Evolutionary conservation across 2,888 invertebrate genomes (phyloP).

Genomic region (Andrena trimmerana): DNA sequence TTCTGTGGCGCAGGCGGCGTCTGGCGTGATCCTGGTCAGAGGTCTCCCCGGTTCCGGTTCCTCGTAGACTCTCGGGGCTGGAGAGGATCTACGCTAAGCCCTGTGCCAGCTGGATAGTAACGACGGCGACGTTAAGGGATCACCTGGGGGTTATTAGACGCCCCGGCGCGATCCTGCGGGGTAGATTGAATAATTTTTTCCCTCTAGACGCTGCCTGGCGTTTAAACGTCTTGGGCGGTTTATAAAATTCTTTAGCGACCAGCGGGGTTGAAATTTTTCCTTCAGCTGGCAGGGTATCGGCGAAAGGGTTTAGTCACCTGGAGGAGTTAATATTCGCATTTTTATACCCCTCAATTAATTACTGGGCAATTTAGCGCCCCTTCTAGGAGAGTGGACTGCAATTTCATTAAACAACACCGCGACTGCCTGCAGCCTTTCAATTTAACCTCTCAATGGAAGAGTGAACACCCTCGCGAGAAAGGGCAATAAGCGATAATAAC

Average conservation of each 20-base stretch:
- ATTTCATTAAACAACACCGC: conserved; percentile 52
- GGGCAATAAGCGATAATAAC: conserved; percentile 73
- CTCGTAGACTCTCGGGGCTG: conserved; percentile 1
- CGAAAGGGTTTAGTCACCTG: neutral
- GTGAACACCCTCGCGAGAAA: conserved; percentile 60
- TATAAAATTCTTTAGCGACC: neutral
- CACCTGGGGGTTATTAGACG: conserved; percentile 36
- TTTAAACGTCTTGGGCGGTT: neutral
- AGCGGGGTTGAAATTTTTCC: neutral
- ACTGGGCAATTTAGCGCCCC: conserved; percentile 23
- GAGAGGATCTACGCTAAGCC: conserved; percentile 47
- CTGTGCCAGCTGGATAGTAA: conserved; percentile 42
- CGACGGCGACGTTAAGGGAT: conserved; percentile 42
- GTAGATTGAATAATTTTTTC: conserved; percentile 46
- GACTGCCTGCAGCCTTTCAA: conserved; percentile 42
- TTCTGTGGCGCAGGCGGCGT: conserved; percentile 31
- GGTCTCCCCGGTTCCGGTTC: conserved; percentile 51
- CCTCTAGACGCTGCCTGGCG: neutral
- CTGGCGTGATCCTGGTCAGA: neutral
- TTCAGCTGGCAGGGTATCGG: neutral
- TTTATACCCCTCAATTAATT: conserved; percentile 45
- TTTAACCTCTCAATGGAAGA: conserved; percentile 61
- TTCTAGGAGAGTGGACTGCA: neutral
- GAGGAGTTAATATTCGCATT: conserved; percentile 29
- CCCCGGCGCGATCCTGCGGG: neutral